Evolutionary conservation across 2,888 invertebrate species (phyloP), one percentile per base, ranked within the genome.

Genomic region (Latrodectus hesperus): DNA sequence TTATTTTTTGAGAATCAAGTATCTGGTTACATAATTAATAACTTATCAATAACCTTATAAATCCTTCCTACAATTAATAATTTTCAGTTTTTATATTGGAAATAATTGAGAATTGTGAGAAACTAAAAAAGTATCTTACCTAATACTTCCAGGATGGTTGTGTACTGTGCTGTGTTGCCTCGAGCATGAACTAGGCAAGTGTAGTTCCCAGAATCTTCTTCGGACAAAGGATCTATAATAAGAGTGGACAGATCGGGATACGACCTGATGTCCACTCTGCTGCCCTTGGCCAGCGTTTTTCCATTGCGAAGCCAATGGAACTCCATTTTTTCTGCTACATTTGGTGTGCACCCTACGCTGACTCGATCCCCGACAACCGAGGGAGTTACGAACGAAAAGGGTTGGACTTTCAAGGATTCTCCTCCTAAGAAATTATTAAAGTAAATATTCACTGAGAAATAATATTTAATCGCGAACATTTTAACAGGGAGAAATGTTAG

Each of bases 181-280:
- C 77, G 55, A 11, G 85, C 52, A 55, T 60, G 85, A 3, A 83
- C 90, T 10, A 84, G 49, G 71, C 90, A 90, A 0, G 88, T 88
- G 38, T 87, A 87, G 9, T 87, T 87, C 6, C 87, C 87, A 11
- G 52, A 76, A 38, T 87, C 87, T 11, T 87, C 87, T 52, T 65
- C 38, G 2, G 52, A 72, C 49, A 87, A 73, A 0, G 87, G 82
- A 55, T 77, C 82, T 16, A 84, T 84, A 8, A 84, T 55, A 9
- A 87, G 67, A 12, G 6, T 38, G 0, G 87, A 87, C 0, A 87
- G n/a, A 1, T 77, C 65, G 1, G 88, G 68, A 38, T 51, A 78
- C 0, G 82, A 73, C 6, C 73, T 9, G 6, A 88, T 53, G n/a
- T 82, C 55, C 1, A 88, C 16, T 3, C 75, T 82, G 9, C 65